Evolutionary conservation across 2,797 vertebrate genomes (phyloP), one percentile per base, ranked within the genome.

Genomic region (Alouatta caraya): DNA sequence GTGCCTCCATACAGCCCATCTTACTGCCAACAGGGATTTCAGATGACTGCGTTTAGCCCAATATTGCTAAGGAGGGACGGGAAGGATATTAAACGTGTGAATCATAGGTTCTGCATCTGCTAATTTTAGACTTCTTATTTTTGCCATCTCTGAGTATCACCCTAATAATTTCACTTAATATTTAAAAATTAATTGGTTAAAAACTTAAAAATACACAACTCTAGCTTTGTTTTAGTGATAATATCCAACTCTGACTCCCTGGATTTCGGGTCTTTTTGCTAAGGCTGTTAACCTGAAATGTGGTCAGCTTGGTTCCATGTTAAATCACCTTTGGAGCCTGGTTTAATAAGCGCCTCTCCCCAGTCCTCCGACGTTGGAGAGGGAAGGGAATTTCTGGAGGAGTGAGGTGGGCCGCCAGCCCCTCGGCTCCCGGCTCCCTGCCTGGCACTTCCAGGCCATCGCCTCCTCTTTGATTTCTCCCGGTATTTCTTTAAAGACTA

Each of bases 401-500:
- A 46, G 13, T 1, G 2, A 22, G 37, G 39, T 5, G n/a, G 50
- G 42, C 26, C 0, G 0, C 8, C 81, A 75, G n/a, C 24, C 37
- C 30, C 57, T 90, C 70, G 9, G 17, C 22, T 52, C 48, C 48
- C 14, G 1, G 33, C 11, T 48, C 21, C 59, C 72, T n/a, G 48
- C 7, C 26, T 8, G 7, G 15, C 30, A 6, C 5, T 0, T 67
- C 8, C 17, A 83, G 72, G 70, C 61, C 15, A 9, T 30, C 0
- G 1, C 50, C 52, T 52, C 87, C 59, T 42, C 42, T 52, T 13
- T 52, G 24, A 73, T 22, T n/a, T 82, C 59, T 90, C 79, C 33
- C 9, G 15, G 70, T 67, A 39, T 88, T 81, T 55, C 90, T 80
- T 81, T 42, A 55, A 55, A 44, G 72, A 70, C 88, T 67, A 88